Evolutionary conservation across 2,797 vertebrate genomes (phyloP), one percentile per base, ranked within the genome.

Genomic region (Orientallactaga sibirica): DNA sequence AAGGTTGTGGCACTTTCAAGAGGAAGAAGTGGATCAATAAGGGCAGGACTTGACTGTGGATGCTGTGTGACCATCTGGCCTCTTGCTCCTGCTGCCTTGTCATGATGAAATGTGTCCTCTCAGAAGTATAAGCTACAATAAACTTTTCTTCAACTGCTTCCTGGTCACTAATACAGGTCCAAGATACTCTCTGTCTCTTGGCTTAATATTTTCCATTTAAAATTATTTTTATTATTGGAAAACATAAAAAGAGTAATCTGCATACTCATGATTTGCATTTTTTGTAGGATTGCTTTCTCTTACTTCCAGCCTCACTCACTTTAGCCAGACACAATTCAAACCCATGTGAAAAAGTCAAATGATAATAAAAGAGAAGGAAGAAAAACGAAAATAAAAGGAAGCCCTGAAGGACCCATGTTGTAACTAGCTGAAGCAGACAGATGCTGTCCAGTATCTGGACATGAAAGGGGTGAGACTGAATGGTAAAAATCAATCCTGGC

Each of bases 201-300:
- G 33, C 24, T 94, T 94, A 18, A 66, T 66, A 82, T 67, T 85
- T 85, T 88, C 15, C 43, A 77, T 62, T 85, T 76, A 80, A 68
- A 58, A 52, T 78, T 66, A 20, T 73, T 82, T 70, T 71, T 15
- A 55, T 7, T 18, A 58, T 37, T 9, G 76, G 81, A 84, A 91
- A 33, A 48, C 29, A 78, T 37, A 55, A 81, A 84, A 90, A 70
- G 58, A 48, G 16, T 67, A 58, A 43, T 18, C 1, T 64, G 76
- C 2, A 55, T 19, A 33, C 6, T 33, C 52, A 68, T 85, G 27
- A 61, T 73, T 86, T 82, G 11, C 55, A 16, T 83, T 89, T 91
- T 33, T 79, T 43, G 2, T 52, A 76, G 43, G 6, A 41, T 70
- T 77, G 19, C 11, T 86, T 83, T 79, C 61, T 74, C 4, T 33